Evolutionary conservation across 2,888 invertebrate species (phyloP).

Genomic region (Napeogenes sylphis): DNA sequence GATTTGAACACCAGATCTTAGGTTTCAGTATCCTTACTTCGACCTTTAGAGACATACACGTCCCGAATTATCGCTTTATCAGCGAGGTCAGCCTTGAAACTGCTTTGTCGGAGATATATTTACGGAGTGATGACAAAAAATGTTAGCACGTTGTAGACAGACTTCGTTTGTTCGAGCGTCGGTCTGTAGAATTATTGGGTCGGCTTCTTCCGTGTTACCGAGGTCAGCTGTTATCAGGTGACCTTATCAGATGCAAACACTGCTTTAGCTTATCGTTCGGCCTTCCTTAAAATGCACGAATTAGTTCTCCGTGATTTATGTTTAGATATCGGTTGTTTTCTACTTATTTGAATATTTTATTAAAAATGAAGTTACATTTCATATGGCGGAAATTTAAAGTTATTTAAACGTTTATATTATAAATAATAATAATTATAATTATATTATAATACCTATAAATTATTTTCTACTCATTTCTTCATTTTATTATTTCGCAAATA

Average conservation of each 20-base stretch:
- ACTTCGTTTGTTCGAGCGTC: constrained; percentile 32
- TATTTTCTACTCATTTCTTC: no score
- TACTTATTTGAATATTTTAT: constrained; percentile 7
- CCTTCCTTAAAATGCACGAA: constrained; percentile 43
- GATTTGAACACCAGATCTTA: no score
- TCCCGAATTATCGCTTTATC: constrained; percentile 73
- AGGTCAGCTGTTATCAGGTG: constrained; percentile 62
- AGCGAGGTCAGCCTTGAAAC: constrained; percentile 69
- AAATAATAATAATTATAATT: no score
- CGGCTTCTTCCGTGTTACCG: constrained; percentile 64
- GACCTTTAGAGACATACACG: constrained; percentile 45
- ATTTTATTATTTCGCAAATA: no score
- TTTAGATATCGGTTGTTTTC: constrained; percentile 17
- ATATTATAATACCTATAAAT: no score
- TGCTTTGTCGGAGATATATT: constrained; percentile 62
- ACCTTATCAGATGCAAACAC: constrained; percentile 57
- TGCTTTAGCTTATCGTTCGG: constrained; percentile 57
- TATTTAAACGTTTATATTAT: no score
- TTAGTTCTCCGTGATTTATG: constrained; percentile 19
- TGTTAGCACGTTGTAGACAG: constrained; percentile 35
- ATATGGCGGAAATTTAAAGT: neutral
- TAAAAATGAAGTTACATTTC: neutral
- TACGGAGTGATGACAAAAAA: constrained; percentile 57
- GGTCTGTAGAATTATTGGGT: constrained; percentile 38
- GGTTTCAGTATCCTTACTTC: constrained; percentile 41